A percentile compares a stretch with the other conserved stretches of the same genome.
Conservation (phyloP, 2,113 vertebrate species). For the Butorides virescens region DNA sequence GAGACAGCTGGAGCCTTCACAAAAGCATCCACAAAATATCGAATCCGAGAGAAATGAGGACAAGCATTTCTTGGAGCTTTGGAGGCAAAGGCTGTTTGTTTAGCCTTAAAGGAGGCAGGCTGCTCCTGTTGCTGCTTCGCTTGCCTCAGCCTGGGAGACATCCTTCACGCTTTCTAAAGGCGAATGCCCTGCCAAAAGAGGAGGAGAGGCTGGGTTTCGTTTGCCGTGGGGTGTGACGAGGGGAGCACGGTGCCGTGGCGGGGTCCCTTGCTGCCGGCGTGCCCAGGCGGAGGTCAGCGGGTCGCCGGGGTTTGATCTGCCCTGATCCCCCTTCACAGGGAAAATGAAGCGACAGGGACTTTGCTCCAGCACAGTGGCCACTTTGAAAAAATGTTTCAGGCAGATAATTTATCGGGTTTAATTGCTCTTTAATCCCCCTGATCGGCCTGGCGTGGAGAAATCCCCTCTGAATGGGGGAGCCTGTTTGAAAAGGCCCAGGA, state of each 20-base stretch:
- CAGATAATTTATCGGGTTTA: constrained; percentile 83
- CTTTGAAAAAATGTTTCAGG: constrained; percentile 78
- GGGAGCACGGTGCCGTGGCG: not conserved
- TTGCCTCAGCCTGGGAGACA: not conserved
- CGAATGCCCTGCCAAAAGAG: not conserved
- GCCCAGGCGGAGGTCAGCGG: not conserved
- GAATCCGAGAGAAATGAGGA: not conserved
- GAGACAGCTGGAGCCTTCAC: not conserved
- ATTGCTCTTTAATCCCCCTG: constrained; percentile 88
- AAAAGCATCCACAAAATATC: not conserved
- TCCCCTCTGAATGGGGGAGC: constrained; percentile 81
- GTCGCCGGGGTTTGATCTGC: constrained; percentile 23
- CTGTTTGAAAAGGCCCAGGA: constrained; percentile 72
- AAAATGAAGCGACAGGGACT: constrained; percentile 73
- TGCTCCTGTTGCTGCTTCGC: not conserved
- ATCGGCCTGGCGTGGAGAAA: constrained; percentile 88
- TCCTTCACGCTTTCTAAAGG: not conserved
- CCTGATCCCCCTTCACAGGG: constrained; percentile 68
- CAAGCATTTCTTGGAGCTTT: not conserved
- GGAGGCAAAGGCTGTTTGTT: not conserved
- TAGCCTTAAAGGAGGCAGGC: not conserved
- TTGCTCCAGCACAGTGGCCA: constrained; percentile 75
- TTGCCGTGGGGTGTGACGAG: not conserved
- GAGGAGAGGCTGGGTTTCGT: not conserved
- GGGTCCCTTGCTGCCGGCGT: not conserved